These are phyloP conservation scores for Polydrusus tereticollis DNA, from an alignment of 2,888 invertebrate genomes.

Conservation along the genomic window DNA sequence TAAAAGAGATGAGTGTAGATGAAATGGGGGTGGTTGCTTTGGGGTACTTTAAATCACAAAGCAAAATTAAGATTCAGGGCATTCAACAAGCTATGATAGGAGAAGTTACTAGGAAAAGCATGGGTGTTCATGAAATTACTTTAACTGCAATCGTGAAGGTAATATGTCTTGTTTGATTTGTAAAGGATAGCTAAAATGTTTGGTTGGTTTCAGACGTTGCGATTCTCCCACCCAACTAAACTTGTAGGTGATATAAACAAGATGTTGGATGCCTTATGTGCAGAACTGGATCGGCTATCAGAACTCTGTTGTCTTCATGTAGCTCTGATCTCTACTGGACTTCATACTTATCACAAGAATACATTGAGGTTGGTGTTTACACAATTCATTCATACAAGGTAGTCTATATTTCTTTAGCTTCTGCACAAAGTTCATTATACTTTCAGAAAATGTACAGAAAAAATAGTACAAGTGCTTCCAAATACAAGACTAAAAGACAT, in stretches of 20 bases:
- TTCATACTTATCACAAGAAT: conserved; percentile 67
- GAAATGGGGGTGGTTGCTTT: conserved; percentile 80
- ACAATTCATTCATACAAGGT: too few relatives aligned
- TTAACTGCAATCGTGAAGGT: conserved; percentile 77
- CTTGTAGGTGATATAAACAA: conserved; percentile 68
- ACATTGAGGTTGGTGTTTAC: conserved; percentile 29
- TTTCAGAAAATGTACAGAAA: conserved; percentile 69
- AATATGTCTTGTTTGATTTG: not conserved
- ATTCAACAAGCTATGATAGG: conserved; percentile 64
- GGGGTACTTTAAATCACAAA: conserved; percentile 84
- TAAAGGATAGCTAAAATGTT: not conserved
- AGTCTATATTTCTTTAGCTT: not conserved
- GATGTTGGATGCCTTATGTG: conserved; percentile 70
- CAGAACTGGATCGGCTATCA: conserved; percentile 73
- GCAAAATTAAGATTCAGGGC: conserved; percentile 71
- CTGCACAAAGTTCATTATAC: not conserved
- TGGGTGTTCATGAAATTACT: conserved; percentile 74
- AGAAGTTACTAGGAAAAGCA: conserved; percentile 69
- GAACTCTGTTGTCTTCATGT: conserved; percentile 76
- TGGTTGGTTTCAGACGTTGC: conserved; percentile 66
- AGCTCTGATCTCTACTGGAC: conserved; percentile 73
- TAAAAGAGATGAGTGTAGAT: conserved; percentile 72
- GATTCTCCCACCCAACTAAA: conserved; percentile 70
- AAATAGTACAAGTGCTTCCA: conserved; percentile 68
- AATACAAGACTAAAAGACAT: conserved; percentile 78